Conservation (phyloP, 2,797 vertebrate species). For the Gadopsis marmoratus region DNA sequence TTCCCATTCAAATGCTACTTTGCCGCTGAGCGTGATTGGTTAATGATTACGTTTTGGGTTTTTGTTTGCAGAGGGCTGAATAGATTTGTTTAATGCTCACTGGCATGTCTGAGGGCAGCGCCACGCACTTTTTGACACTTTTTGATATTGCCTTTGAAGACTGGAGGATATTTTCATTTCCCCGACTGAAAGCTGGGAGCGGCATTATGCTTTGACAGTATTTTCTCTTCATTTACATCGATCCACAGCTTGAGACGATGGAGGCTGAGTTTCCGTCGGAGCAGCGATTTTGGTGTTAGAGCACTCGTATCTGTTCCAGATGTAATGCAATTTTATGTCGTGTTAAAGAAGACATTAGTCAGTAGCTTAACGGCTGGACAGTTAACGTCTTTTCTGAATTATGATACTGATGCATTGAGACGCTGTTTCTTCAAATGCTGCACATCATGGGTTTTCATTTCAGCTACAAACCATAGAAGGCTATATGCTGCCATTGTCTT, state of each 20-base stretch:
- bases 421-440: not conserved
- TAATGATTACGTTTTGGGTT: slow-evolving; percentile 89
- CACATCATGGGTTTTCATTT: not conserved
- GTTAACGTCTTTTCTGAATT: not conserved
- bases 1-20: slow-evolving; percentile 89
- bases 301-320: not conserved
- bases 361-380: not conserved
- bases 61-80: slow-evolving; percentile 57
- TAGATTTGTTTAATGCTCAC: slow-evolving; percentile 46
- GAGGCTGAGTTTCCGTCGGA: not conserved
- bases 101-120: slow-evolving; percentile 27
- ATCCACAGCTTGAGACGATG: not conserved
- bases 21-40: slow-evolving; percentile 91
- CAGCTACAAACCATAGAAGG: not conserved
- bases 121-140: slow-evolving; percentile 10
- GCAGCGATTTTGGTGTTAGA: not conserved
- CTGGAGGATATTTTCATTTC: slow-evolving; percentile 28
- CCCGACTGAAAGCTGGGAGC: not conserved
- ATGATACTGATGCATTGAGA: not conserved
- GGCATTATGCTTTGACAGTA: not conserved
- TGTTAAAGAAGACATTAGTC: not conserved
- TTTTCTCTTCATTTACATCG: not conserved
- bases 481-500: not conserved
- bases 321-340: not conserved
- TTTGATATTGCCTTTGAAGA: slow-evolving; percentile 32